Conservation (phyloP, 2,113 vertebrate genomes). For the Struthidea cinerea region DNA sequence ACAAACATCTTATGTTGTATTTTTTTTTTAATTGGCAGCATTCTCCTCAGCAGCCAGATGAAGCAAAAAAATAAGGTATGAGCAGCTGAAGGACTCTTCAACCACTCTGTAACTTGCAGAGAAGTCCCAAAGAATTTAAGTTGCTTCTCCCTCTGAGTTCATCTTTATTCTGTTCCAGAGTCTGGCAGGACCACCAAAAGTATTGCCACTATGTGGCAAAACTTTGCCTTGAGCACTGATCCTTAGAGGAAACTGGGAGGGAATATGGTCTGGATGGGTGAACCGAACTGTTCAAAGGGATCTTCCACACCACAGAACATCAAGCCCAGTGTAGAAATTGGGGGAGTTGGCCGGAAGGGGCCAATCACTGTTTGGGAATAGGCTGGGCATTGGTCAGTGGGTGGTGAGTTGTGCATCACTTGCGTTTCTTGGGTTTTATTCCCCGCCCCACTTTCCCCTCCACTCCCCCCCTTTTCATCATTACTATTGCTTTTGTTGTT, state of each 20-base stretch:
- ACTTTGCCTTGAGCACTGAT: neutral
- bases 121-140: constrained; percentile 1
- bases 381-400: neutral
- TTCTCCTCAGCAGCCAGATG: constrained; percentile 19
- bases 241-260: neutral
- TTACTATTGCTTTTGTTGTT: neutral
- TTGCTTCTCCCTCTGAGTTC: neutral
- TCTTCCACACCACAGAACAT: neutral
- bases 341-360: neutral
- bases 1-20: constrained; percentile 43
- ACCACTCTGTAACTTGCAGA: neutral
- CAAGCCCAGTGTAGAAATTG: rapidly evolving
- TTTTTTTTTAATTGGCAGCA: neutral
- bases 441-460: neutral
- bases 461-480: neutral
- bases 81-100: constrained; percentile 12
- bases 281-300: neutral
- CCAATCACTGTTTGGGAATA: neutral
- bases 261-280: neutral
- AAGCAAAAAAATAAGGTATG: neutral
- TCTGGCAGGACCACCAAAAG: neutral
- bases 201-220: neutral
- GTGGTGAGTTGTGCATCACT: neutral
- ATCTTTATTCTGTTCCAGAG: neutral
- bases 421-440: neutral